Evolutionary conservation across 35 echinoderm and acorn worm genomes (phyloP), one percentile per base, ranked within the genome.

Genomic region (Diadema setosum): DNA sequence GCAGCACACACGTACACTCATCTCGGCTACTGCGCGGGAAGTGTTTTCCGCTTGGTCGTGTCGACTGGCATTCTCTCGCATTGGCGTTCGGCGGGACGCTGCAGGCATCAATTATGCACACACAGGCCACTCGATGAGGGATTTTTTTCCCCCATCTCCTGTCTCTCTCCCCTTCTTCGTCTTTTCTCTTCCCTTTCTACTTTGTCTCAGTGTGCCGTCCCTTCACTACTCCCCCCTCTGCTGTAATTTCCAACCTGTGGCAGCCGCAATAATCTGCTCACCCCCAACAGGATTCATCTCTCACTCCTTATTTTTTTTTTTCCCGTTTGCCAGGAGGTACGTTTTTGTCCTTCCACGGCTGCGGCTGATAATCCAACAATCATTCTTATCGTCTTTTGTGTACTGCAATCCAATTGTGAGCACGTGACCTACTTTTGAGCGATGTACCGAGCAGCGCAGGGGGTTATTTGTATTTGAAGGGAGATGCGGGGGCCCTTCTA

Each of bases 81-180:
- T 78, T 41, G 73, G 40, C 73, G 44, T 42, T 25, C 73, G 37
- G 73, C 37, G 73, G 48, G 73, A 5, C 37, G 73, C 73, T 78
- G 35, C 37, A 44, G 73, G 73, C 73, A 78, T 78, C 73, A 78
- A 78, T 78, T 78, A 78, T 78, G 73, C 73, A 78, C 35, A 78
- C 40, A 78, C 35, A 78, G 37, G 37, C 27, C 63, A 67, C 73
- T 78, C 73, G 73, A 41, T 34, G 73, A 35, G 29, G 73, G 37
- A 78, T 44, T 78, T 36, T 78, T 6, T 78, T 52, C 48, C 9
- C 48, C 48, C 48, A 11, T 11, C 9, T 52, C n/a, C n/a, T 78
- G 21, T 78, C 40, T 67, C 63, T 29, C 5, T 65, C 61, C 17
- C 61, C 61, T 65, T 34, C 36, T 34, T 4, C 8, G 25, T 67